These are phyloP conservation scores for Penaeus vannamei DNA, from an alignment of 1,140 invertebrate genomes.

Conservation along the genomic window DNA sequence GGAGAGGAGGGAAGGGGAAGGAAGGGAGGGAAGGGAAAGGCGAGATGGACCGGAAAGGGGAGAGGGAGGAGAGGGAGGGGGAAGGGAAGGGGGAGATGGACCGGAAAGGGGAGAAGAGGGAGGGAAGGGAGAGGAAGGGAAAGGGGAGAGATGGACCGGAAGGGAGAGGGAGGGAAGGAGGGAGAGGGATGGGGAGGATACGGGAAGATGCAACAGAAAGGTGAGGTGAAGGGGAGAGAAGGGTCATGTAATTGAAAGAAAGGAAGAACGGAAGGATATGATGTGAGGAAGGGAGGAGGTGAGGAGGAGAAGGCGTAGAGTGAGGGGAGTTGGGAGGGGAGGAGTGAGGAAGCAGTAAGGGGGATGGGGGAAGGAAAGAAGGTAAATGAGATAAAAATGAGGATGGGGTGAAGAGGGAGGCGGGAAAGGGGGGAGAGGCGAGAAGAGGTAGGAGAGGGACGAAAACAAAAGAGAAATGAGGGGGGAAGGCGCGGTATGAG, in stretches of 20 bases:
- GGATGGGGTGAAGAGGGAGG: background rate
- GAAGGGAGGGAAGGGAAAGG: background rate
- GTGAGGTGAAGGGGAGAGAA: background rate
- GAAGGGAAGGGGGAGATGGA: background rate
- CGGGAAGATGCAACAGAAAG: background rate
- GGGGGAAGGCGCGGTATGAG: too few relatives aligned
- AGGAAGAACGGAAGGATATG: background rate
- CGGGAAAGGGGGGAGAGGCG: too few relatives aligned
- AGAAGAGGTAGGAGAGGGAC: too few relatives aligned
- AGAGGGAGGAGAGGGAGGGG: conserved; percentile 3
- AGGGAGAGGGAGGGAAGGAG: background rate
- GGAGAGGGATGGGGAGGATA: background rate
- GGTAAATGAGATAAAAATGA: background rate
- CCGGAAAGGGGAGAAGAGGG: background rate
- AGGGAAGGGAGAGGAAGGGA: too few relatives aligned
- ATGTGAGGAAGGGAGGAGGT: too few relatives aligned
- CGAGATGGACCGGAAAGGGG: background rate
- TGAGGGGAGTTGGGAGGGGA: background rate
- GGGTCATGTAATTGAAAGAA: background rate
- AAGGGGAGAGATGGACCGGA: too few relatives aligned
- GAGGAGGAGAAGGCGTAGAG: background rate
- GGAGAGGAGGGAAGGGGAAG: background rate
- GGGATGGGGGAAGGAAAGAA: background rate
- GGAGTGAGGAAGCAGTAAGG: background rate
- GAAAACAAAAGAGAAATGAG: too few relatives aligned